Conservation (phyloP, 2,797 vertebrate species). For the Hybognathus amarus region DNA sequence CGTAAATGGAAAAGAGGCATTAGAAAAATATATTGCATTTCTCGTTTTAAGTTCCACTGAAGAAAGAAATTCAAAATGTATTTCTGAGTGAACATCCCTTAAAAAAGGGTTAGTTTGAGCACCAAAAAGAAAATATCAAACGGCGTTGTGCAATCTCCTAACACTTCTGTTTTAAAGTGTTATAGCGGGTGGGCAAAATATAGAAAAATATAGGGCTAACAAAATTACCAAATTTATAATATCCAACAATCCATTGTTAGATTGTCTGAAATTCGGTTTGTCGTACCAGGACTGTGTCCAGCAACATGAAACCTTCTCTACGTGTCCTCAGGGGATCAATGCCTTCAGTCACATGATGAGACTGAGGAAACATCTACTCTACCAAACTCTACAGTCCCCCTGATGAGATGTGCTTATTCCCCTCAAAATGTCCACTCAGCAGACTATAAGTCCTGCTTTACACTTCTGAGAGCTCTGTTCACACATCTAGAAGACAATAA, state of each 20-base stretch:
- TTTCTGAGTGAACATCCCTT: not conserved
- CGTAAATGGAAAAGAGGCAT: not conserved
- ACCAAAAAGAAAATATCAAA: not conserved
- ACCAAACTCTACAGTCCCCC: conserved; percentile 13
- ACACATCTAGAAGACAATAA: conserved; percentile 42
- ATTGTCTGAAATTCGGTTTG: not conserved
- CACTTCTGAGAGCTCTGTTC: conserved; percentile 56
- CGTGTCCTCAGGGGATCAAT: not conserved
- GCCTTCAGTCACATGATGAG: not conserved
- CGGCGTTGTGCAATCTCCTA: not conserved
- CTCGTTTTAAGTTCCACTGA: not conserved
- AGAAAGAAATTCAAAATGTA: not conserved
- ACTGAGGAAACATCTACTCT: conserved; percentile 25
- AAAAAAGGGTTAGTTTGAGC: not conserved
- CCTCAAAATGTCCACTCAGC: conserved; percentile 46
- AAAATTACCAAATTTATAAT: not conserved
- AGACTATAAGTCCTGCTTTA: conserved; percentile 33
- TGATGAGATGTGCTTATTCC: conserved; percentile 36
- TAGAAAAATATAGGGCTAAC: not conserved
- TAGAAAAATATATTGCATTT: not conserved
- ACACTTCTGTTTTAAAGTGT: conserved; percentile 7
- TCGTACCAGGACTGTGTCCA: conserved; percentile 8
- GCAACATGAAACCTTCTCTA: not conserved
- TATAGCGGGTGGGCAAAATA: not conserved
- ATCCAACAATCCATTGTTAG: conserved; percentile 5